Percentiles rank a stretch among this genome's conserved stretches.
These are phyloP conservation scores for Sitodiplosis mosellana DNA, from an alignment of 1,140 invertebrate genomes.

Conservation along the genomic window DNA sequence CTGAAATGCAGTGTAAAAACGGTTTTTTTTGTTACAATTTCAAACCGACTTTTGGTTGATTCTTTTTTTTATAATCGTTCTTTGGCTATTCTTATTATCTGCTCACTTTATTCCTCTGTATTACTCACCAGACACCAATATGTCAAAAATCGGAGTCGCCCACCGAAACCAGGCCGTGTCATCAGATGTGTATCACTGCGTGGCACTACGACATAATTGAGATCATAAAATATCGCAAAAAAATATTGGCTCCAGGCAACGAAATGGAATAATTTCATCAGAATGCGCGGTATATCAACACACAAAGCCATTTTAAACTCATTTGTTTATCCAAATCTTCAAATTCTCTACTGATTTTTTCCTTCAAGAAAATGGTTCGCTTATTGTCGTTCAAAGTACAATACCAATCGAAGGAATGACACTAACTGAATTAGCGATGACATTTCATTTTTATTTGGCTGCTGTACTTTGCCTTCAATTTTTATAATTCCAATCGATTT, in stretches of 20 bases:
- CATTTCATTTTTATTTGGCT: too few relatives aligned
- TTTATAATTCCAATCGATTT: too few relatives aligned
- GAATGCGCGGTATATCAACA: too few relatives aligned
- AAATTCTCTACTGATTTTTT: too few relatives aligned
- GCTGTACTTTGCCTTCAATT: too few relatives aligned
- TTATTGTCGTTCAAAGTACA: too few relatives aligned
- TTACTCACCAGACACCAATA: conserved; percentile 1
- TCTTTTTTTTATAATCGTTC: neutral
- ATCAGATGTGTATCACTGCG: neutral
- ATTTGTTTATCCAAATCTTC: too few relatives aligned
- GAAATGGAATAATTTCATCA: neutral
- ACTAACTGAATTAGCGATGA: too few relatives aligned
- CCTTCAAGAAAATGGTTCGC: too few relatives aligned
- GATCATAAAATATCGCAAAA: neutral
- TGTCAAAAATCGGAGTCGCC: neutral
- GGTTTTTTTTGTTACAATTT: neutral
- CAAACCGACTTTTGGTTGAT: neutral
- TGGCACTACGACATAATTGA: neutral
- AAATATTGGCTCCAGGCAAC: neutral
- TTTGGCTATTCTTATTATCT: neutral
- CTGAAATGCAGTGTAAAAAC: neutral
- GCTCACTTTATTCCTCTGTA: neutral
- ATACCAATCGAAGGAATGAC: too few relatives aligned
- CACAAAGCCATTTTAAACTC: too few relatives aligned
- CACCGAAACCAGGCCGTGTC: neutral